Percentiles rank a stretch among this genome's conserved stretches.
phyloP scores from a whole-genome alignment of 2,113 vertebrate genomes.

The Brachypteracias leptosomus region DNA sequence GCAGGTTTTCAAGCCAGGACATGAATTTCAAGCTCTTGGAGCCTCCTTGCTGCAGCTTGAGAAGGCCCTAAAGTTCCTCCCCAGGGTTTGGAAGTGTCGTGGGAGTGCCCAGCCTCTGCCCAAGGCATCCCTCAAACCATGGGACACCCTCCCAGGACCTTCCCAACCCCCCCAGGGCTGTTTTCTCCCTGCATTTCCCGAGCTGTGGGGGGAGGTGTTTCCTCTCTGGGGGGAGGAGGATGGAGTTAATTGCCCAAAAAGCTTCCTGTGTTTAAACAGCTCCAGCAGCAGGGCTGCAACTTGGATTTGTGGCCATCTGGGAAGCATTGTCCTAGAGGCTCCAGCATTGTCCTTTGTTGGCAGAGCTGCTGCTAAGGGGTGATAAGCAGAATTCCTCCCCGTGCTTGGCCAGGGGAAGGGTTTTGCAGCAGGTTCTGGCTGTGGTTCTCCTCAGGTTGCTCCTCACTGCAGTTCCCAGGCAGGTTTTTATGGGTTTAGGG shows the following conservation, averaged over 20 bases:
- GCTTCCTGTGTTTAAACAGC: slow-evolving; percentile 30
- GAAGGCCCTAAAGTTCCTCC: no score
- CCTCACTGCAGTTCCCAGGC: background rate
- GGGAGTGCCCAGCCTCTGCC: no score
- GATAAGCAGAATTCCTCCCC: background rate
- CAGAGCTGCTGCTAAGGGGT: background rate
- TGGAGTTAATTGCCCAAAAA: background rate
- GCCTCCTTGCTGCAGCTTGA: background rate
- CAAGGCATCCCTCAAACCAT: no score
- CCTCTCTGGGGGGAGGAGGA: background rate
- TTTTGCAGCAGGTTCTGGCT: background rate
- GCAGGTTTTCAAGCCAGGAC: rapidly evolving
- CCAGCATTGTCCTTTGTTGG: background rate
- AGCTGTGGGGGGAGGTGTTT: background rate
- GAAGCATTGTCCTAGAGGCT: background rate
- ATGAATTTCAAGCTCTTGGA: background rate
- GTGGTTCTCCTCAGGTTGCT: background rate
- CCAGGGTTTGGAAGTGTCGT: background rate
- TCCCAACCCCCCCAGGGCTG: background rate
- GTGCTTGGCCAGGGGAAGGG: background rate
- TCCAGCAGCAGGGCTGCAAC: background rate
- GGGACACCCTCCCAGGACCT: background rate
- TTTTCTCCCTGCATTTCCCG: background rate
- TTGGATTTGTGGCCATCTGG: background rate
- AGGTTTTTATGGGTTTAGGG: background rate